A percentile compares a stretch with the other conserved stretches of the same genome.
phyloP scores from a whole-genome alignment of 2,888 invertebrate species.

The Drosophila pseudotalamancana region DNA sequence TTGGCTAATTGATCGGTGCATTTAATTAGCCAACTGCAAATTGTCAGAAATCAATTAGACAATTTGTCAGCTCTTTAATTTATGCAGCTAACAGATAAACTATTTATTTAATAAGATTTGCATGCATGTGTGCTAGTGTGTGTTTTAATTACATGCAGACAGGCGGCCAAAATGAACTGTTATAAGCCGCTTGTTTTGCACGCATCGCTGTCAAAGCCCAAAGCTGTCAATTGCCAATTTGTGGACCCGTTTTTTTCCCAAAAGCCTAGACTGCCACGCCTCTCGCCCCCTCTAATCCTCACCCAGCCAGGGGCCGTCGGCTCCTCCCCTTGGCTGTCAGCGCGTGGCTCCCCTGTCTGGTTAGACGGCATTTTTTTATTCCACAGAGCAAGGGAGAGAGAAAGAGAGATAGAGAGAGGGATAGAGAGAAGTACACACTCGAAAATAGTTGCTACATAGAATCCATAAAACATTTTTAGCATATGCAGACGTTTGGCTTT shows the following conservation, averaged over 20 bases:
- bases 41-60: conserved; percentile 53
- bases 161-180: conserved; percentile 65
- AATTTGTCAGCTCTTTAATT: conserved; percentile 59
- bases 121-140: background rate
- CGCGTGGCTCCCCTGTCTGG: conserved; percentile 57
- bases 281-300: too few relatives aligned
- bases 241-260: conserved; percentile 44
- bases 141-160: conserved; percentile 55
- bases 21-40: conserved; percentile 33
- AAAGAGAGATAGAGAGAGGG: conserved; percentile 1
- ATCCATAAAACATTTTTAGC: conserved; percentile 76
- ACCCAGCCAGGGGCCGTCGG: conserved; percentile 5
- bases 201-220: conserved; percentile 53
- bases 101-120: conserved; percentile 3
- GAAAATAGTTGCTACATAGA: conserved; percentile 43
- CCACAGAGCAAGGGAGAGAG: conserved; percentile 7
- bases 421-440: conserved; percentile 11
- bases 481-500: conserved; percentile 74
- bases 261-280: too few relatives aligned
- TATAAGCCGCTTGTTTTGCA: conserved; percentile 68
- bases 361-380: conserved; percentile 72
- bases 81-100: conserved; percentile 43
- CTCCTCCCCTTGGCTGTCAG: conserved; percentile 36
- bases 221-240: conserved; percentile 63
- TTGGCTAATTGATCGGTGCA: conserved; percentile 18